Conservation (phyloP, 2,113 vertebrate species). For the Esox niger region DNA sequence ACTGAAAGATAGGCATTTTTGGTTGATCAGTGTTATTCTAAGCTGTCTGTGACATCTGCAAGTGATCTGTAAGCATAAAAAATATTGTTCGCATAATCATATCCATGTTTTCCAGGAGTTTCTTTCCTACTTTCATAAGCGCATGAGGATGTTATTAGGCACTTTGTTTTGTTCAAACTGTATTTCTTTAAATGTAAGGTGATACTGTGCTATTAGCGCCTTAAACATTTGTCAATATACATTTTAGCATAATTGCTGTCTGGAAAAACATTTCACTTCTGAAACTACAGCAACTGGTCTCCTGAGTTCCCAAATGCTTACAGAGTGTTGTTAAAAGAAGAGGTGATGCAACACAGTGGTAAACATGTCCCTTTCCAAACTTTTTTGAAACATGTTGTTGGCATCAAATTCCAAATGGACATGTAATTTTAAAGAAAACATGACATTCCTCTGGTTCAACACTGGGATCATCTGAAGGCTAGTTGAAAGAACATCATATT, state of each 20-base stretch:
- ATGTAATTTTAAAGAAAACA: too few species aligned
- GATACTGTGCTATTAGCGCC: neutral
- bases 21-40: neutral
- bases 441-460: too few species aligned
- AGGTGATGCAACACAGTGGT: too few species aligned
- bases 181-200: neutral
- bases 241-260: neutral
- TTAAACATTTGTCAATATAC: neutral
- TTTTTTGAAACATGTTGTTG: too few species aligned
- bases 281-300: too few species aligned
- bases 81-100: constrained; percentile 25
- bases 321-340: too few species aligned
- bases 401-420: too few species aligned
- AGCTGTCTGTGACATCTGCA: constrained; percentile 15
- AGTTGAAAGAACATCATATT: too few species aligned
- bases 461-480: too few species aligned
- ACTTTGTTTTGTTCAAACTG: neutral
- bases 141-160: constrained; percentile 9
- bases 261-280: neutral
- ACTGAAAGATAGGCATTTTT: neutral
- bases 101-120: constrained; percentile 19
- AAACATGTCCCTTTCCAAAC: too few species aligned
- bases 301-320: too few species aligned
- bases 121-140: constrained; percentile 28
- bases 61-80: constrained; percentile 8